A percentile compares a stretch with the other conserved stretches of the same genome.
phyloP scores from a whole-genome alignment of 1,140 invertebrate species.

The Drosophila burlai region DNA sequence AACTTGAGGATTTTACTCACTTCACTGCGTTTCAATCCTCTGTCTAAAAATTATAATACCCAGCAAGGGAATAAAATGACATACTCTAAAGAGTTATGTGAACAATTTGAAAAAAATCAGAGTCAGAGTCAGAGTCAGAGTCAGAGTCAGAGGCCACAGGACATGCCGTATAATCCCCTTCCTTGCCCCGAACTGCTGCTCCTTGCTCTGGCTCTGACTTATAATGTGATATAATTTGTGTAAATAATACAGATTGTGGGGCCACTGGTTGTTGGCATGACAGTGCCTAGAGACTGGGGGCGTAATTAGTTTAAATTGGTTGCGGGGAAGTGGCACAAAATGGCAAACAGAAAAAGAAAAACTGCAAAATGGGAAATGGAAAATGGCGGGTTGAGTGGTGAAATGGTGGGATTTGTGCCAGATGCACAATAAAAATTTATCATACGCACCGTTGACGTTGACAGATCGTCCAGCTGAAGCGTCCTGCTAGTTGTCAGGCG shows the following conservation, averaged over 20 bases:
- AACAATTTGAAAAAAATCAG: background rate
- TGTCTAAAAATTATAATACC: no score
- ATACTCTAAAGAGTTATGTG: no score
- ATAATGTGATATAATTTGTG: conserved; percentile 46
- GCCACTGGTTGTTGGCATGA: conserved; percentile 23
- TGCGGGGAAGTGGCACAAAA: conserved; percentile 3
- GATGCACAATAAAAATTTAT: conserved; percentile 78
- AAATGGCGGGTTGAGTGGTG: conserved; percentile 7
- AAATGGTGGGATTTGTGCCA: conserved; percentile 23
- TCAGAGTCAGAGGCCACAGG: conserved; percentile 1
- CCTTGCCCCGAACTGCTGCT: background rate
- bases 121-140: no score
- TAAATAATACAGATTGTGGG: conserved; percentile 47
- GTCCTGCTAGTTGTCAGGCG: conserved; percentile 23
- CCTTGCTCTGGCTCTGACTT: background rate
- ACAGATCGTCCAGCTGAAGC: conserved; percentile 70
- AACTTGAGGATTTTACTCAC: no score
- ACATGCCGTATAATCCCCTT: conserved; percentile 25
- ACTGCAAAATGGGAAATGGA: no score
- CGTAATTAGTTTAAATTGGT: conserved; percentile 52
- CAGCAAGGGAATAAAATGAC: no score
- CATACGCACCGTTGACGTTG: conserved; percentile 82
- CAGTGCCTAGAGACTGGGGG: conserved; percentile 16
- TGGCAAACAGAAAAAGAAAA: conserved; percentile 1
- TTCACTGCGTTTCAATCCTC: no score